Evolutionary conservation across 2,797 vertebrate species (phyloP), one percentile per base, ranked within the genome.

Genomic region (Malurus leucopterus): DNA sequence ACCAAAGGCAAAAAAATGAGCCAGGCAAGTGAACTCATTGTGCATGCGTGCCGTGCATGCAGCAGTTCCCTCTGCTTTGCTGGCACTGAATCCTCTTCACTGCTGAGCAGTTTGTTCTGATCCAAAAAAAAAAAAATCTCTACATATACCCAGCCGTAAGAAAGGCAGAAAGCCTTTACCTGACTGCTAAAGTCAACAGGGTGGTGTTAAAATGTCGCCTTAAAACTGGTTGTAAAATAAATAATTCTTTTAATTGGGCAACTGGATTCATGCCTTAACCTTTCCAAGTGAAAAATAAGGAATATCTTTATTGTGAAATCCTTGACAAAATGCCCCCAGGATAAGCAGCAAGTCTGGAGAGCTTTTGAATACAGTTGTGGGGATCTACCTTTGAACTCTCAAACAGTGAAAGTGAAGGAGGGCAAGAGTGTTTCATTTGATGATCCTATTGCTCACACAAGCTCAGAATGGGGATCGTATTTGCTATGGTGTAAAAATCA

Each of bases 221-320:
- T 55, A 55, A 84, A 72, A 13, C 7, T 57, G 19, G 9, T 43
- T 50, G 21, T 27, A 53, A 88, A 88, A 69, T 46, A 51, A 32
- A 24, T 11, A 81, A 70, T 73, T 55, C 34, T 72, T 85, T 93
- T 59, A 90, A 79, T 50, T n/a, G 24, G 50, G 51, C 46, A 44
- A 76, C 10, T 26, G 53, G n/a, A 85, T 86, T 67, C 57, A 38
- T 27, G 13, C 29, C 49, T 90, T 93, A 87, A 93, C 75, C 44
- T 95, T 90, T 26, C 75, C 47, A 90, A 84, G 50, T 63, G 41
- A 95, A 93, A 95, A 95, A 65, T 78, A 94, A 80, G 51, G 69
- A 53, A 59, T 85, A 87, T 41, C 17, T 72, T 88, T 46, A 53
- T 93, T 84, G 62, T 63, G 5, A 94, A 95, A 93, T 57, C 46